Conservation (phyloP, 2,113 vertebrate genomes). For the Oryzias celebensis region DNA sequence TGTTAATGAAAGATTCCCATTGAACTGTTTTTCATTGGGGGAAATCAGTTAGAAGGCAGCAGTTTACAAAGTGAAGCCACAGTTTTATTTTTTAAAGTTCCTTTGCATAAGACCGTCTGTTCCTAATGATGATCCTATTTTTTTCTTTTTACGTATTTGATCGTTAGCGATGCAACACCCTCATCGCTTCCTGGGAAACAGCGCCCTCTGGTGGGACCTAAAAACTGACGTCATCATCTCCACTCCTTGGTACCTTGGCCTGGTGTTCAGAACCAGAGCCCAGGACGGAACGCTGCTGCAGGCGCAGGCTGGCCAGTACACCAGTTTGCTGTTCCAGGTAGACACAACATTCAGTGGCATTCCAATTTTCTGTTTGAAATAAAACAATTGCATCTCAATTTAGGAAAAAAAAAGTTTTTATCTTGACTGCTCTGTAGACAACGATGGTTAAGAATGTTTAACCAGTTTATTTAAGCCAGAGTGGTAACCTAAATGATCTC, state of each 20-base stretch:
- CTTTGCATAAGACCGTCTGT: neutral
- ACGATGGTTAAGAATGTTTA: no score
- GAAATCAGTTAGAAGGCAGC: neutral
- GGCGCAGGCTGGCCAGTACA: constrained; percentile 90
- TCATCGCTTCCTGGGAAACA: constrained; percentile 90
- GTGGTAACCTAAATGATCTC: no score
- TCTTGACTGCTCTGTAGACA: no score
- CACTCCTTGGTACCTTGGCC: constrained; percentile 91
- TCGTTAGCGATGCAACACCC: constrained; percentile 89
- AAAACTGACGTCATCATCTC: constrained; percentile 90
- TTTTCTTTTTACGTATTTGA: constrained; percentile 29
- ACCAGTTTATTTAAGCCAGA: no score
- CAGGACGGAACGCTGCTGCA: constrained; percentile 87
- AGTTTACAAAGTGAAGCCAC: neutral
- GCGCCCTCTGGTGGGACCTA: constrained; percentile 93
- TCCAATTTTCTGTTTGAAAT: no score
- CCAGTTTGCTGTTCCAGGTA: constrained; percentile 91
- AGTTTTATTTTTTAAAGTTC: neutral
- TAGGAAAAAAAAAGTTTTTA: no score
- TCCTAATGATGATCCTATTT: neutral
- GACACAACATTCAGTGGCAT: neutral
- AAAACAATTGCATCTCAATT: no score
- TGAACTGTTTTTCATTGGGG: no score
- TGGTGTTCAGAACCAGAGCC: constrained; percentile 90
- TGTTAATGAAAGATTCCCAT: no score